A percentile compares a stretch with the other conserved stretches of the same genome.
Evolutionary conservation across 2,113 vertebrate species (phyloP).

Genomic region (Dipodomys stephensi): DNA sequence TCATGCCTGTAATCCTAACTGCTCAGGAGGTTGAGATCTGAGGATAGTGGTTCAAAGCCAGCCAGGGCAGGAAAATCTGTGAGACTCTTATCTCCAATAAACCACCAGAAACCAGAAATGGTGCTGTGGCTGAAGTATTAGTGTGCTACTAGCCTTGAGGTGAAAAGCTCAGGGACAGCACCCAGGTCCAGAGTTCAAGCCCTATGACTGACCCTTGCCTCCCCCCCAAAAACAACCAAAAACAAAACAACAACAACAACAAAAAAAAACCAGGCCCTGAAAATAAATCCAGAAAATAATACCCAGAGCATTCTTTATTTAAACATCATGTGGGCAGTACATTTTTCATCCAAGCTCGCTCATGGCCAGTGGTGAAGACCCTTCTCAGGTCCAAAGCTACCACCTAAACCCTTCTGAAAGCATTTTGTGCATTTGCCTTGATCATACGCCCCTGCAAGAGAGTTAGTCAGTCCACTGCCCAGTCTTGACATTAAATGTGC

Average conservation of each 20-base stretch:
- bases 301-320: neutral
- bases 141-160: too few relatives aligned
- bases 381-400: neutral
- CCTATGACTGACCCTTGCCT: too few relatives aligned
- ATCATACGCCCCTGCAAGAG: neutral
- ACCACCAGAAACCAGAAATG: too few relatives aligned
- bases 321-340: neutral
- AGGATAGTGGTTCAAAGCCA: too few relatives aligned
- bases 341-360: neutral
- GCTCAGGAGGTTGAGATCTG: too few relatives aligned
- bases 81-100: too few relatives aligned
- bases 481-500: neutral
- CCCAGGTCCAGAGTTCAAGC: too few relatives aligned
- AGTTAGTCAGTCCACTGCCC: neutral
- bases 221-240: neutral
- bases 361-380: neutral
- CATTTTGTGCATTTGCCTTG: neutral
- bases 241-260: neutral
- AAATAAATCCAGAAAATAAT: conserved; percentile 23
- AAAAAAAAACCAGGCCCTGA: neutral
- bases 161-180: too few relatives aligned
- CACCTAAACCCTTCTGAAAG: neutral
- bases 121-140: too few relatives aligned
- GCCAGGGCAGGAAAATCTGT: too few relatives aligned
- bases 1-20: too few relatives aligned